Evolutionary conservation across 23 tunicate genomes (phyloP).

Genomic region (Ciona savignyi): DNA sequence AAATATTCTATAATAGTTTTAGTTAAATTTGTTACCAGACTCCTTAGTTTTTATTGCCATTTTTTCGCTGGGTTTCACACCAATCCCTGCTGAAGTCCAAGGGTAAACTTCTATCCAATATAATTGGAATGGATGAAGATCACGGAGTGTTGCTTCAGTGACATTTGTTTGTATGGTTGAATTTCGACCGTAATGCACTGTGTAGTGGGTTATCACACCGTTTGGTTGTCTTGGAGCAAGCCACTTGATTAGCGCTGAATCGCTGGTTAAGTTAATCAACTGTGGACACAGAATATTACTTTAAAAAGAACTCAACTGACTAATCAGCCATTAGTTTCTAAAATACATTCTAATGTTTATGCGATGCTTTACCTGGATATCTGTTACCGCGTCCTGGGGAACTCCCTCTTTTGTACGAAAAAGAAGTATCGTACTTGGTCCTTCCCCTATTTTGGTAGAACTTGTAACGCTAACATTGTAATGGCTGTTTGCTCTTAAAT

Average conservation of each 20-base stretch:
- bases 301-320: too few relatives aligned
- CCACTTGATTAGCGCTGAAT: not conserved
- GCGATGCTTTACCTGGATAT: constrained; percentile 11
- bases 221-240: constrained; percentile 6
- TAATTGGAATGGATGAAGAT: constrained; percentile 1
- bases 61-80: too few relatives aligned
- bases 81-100: constrained; percentile 1
- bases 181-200: too few relatives aligned
- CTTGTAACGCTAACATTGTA: constrained; percentile 26
- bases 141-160: not conserved
- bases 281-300: too few relatives aligned
- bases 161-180: too few relatives aligned
- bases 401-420: constrained; percentile 10
- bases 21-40: too few relatives aligned
- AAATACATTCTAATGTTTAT: not conserved
- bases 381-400: constrained; percentile 18
- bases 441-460: constrained; percentile 23
- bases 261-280: not conserved
- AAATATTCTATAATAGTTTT: too few relatives aligned
- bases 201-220: constrained; percentile 22
- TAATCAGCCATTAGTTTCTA: too few relatives aligned
- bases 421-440: constrained; percentile 10
- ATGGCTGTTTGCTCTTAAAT: constrained; percentile 4
- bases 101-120: not conserved
- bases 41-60: too few relatives aligned